Evolutionary conservation across 2,797 vertebrate genomes (phyloP), one percentile per base, ranked within the genome.

Genomic region (Takifugu rubripes): DNA sequence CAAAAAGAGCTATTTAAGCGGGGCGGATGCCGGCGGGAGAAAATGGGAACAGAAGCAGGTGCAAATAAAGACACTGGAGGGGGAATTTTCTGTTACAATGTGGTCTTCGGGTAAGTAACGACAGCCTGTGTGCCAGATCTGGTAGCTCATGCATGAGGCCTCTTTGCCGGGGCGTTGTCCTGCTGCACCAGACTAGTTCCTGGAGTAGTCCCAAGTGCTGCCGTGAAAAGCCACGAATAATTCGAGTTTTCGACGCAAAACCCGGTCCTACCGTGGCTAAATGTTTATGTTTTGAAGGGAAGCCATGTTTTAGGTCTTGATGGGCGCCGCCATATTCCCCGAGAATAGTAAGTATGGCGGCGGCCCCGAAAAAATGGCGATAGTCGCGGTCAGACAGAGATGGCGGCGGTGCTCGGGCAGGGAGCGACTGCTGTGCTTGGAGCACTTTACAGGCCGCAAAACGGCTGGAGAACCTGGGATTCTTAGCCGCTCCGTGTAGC

Each of bases 301-400:
- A 90, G 95, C 95, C 96, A 97, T 97, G 95, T 97, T 97, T 93
- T 92, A 92, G 89, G 92, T 93, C 94, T 93, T 88, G 91, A 92
- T 97, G 96, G 96, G 96, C 96, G 96, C 96, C 96, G 96, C 96
- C 96, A 98, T 98, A 92, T 98, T 98, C 95, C 93, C 94, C 92
- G 89, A 93, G 92, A 94, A 92, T 91, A 92, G 95, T 94, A 97
- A 97, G 87, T 88, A 90, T 90, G 88, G 88, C 88, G 96, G 96
- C 95, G 94, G 95, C 93, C 94, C 93, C 94, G 92, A 93, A 97
- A 97, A 96, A 88, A 97, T 97, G 96, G 95, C 95, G 92, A 87
- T 86, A 70, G 90, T 77, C 78, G 73, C 85, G 90, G 92, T 83
- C 84, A 85, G 84, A 86, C 85, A 91, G 92, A 92, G 84, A 94